Conservation (phyloP, 1,140 invertebrate genomes). For the Drosophila nigrodunni region DNA sequence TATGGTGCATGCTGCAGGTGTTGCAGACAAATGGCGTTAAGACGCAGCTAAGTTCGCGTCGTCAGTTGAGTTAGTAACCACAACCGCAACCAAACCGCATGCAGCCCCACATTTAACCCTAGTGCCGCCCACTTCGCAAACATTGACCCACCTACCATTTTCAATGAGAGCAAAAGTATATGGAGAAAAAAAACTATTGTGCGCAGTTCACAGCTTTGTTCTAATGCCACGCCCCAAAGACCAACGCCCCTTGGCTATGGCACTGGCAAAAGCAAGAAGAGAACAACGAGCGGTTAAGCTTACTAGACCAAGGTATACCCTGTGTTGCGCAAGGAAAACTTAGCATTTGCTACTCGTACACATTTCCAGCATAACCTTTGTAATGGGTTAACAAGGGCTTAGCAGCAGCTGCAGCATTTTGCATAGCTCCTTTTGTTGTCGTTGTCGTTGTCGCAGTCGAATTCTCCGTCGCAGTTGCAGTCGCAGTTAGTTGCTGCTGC, state of each 20-base stretch:
- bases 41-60: conserved; percentile 60
- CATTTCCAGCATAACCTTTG: too few species aligned
- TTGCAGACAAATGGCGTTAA: conserved; percentile 52
- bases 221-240: conserved; percentile 51
- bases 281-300: conserved; percentile 15
- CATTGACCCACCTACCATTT: background rate
- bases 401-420: conserved; percentile 49
- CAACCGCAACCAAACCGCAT: conserved; percentile 45
- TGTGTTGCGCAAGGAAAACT: too few species aligned
- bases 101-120: conserved; percentile 56
- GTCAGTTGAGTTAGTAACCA: conserved; percentile 55
- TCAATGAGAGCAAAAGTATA: too few species aligned
- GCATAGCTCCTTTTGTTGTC: conserved; percentile 25
- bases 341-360: too few species aligned
- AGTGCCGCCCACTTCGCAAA: conserved; percentile 6
- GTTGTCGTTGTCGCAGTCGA: conserved; percentile 47
- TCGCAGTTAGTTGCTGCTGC: conserved; percentile 40
- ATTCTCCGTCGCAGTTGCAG: conserved; percentile 54
- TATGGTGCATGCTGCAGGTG: conserved; percentile 3
- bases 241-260: conserved; percentile 31
- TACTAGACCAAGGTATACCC: too few species aligned
- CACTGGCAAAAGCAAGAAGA: conserved; percentile 51
- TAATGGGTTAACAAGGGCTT: conserved; percentile 18
- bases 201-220: conserved; percentile 67
- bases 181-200: conserved; percentile 66